Evolutionary conservation across 2,113 vertebrate species (phyloP).

Genomic region (Eurypyga helias): DNA sequence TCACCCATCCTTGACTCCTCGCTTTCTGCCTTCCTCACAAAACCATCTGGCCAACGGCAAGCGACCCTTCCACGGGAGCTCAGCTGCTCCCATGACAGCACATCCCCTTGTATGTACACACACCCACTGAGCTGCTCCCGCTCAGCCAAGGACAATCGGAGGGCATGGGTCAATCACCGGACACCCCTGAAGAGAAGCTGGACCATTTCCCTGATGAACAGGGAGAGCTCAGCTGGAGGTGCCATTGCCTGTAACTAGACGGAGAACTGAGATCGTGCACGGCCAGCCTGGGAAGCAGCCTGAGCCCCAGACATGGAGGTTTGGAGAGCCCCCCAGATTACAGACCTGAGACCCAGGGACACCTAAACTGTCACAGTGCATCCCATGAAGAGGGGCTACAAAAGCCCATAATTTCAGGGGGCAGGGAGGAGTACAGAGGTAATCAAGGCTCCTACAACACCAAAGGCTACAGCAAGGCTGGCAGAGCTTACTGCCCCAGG

Average conservation of each 20-base stretch:
- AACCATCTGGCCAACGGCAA: not conserved
- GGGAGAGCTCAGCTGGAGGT: not conserved
- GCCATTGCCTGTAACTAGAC: too few relatives aligned
- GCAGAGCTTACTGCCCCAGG: not conserved
- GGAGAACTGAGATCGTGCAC: not conserved
- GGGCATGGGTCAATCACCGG: not conserved
- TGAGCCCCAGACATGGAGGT: not conserved
- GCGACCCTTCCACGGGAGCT: not conserved
- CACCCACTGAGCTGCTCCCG: not conserved
- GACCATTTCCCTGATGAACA: not conserved
- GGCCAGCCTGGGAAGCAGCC: not conserved
- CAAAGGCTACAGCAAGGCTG: not conserved
- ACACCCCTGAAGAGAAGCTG: not conserved
- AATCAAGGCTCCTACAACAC: rapidly evolving
- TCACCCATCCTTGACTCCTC: not conserved
- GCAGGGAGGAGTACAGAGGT: not conserved
- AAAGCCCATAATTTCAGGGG: too few relatives aligned
- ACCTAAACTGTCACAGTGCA: not conserved
- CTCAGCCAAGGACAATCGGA: not conserved
- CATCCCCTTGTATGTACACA: rapidly evolving
- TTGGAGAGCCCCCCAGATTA: not conserved
- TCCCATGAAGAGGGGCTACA: not conserved
- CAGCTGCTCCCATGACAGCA: not conserved
- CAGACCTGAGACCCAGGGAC: not conserved
- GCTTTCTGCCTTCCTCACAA: not conserved